phyloP scores from a whole-genome alignment of 2,888 invertebrate genomes.

The Sphaeridia pumilis region DNA sequence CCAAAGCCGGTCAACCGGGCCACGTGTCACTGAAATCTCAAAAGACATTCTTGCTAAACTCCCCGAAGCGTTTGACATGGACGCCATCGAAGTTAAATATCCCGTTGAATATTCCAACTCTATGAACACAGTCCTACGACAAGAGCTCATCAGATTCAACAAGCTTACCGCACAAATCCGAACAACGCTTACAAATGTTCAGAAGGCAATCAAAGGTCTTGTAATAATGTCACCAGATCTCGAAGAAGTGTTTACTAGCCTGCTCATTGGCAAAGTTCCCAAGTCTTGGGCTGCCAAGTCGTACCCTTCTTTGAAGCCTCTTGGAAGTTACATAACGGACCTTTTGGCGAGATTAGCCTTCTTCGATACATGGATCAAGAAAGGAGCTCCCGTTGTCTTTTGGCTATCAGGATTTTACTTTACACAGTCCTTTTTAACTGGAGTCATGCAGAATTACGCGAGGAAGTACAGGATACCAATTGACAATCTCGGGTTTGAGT shows the following conservation, averaged over 20 bases:
- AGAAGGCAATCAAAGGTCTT: conserved; percentile 72
- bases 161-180: conserved; percentile 59
- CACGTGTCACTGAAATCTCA: conserved; percentile 2
- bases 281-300: conserved; percentile 71
- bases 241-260: conserved; percentile 72
- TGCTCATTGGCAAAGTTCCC: conserved; percentile 64
- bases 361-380: conserved; percentile 62
- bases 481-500: conserved; percentile 70
- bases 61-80: conserved; percentile 57
- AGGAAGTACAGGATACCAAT: conserved; percentile 84
- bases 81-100: conserved; percentile 54
- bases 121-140: conserved; percentile 86
- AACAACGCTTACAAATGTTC: conserved; percentile 60
- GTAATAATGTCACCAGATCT: conserved; percentile 74
- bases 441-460: conserved; percentile 87
- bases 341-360: conserved; percentile 56
- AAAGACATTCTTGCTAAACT: conserved; percentile 40
- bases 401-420: conserved; percentile 94
- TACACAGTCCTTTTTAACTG: conserved; percentile 85
- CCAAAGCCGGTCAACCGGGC: conserved; percentile 38
- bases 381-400: conserved; percentile 67
- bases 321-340: conserved; percentile 78
- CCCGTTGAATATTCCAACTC: conserved; percentile 70
- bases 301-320: conserved; percentile 82
- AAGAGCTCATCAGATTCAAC: conserved; percentile 71